Evolutionary conservation across 2,797 vertebrate genomes (phyloP).

Genomic region (Amazona finschi): DNA sequence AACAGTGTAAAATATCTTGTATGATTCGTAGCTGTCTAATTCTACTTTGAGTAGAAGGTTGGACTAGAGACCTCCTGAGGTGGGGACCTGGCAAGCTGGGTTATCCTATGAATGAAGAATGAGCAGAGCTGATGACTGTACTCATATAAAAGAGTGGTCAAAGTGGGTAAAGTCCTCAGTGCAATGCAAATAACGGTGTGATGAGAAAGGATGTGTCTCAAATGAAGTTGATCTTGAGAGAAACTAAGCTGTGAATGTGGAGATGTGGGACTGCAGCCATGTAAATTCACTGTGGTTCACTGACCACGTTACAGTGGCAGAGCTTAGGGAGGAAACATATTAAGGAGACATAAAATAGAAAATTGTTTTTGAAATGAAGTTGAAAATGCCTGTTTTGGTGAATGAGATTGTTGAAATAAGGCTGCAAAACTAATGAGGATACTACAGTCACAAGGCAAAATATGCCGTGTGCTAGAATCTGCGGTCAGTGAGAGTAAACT

Average conservation of each 20-base stretch:
- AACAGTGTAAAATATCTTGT: fast-evolving
- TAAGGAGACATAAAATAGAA: neutral
- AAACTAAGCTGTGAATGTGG: neutral
- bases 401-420: neutral
- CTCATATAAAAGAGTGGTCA: fast-evolving
- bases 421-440: neutral
- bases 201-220: neutral
- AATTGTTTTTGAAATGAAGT: neutral
- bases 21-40: neutral
- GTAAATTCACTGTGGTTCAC: neutral
- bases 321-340: neutral
- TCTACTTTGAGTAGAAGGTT: neutral
- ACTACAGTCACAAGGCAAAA: neutral
- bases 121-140: neutral
- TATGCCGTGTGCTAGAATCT: neutral
- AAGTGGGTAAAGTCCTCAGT: neutral
- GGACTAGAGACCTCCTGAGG: neutral
- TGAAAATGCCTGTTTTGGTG: neutral
- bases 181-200: neutral
- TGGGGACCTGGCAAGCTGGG: neutral
- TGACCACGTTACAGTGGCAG: neutral
- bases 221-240: neutral
- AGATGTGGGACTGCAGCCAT: neutral
- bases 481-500: neutral
- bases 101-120: neutral